Conservation (phyloP, 2,113 vertebrate genomes). For the Verasper variegatus region DNA sequence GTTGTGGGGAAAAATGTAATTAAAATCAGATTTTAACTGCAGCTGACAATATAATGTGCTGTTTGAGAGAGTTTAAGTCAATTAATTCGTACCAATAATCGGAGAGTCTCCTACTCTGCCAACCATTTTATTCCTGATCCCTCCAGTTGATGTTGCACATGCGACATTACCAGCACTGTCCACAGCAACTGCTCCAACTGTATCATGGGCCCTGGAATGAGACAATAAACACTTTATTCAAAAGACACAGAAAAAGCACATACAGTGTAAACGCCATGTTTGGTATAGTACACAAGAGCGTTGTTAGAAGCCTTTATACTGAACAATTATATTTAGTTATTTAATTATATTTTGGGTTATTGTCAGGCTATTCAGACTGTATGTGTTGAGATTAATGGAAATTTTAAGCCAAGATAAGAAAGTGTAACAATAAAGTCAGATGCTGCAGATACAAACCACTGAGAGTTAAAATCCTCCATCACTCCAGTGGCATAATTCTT, state of each 20-base stretch:
- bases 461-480: slow-evolving; percentile 75
- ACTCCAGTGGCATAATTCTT: slow-evolving; percentile 75
- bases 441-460: slow-evolving; percentile 60
- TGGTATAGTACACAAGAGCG: neutral
- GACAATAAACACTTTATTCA: too few species aligned
- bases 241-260: neutral
- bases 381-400: neutral
- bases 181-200: slow-evolving; percentile 79
- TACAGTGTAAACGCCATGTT: neutral
- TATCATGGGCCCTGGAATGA: slow-evolving; percentile 81
- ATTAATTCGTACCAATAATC: slow-evolving; percentile 78
- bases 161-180: slow-evolving; percentile 82
- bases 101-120: slow-evolving; percentile 88
- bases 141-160: slow-evolving; percentile 84
- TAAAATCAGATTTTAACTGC: neutral
- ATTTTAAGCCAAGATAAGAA: neutral
- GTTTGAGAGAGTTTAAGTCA: neutral
- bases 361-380: neutral
- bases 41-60: neutral
- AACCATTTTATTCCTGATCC: slow-evolving; percentile 85
- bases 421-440: neutral
- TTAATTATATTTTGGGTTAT: neutral
- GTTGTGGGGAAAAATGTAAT: neutral
- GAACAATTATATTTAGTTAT: neutral
- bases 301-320: neutral